Evolutionary conservation across 2,797 vertebrate genomes (phyloP).

Genomic region (Spinibarbus caldwelli): DNA sequence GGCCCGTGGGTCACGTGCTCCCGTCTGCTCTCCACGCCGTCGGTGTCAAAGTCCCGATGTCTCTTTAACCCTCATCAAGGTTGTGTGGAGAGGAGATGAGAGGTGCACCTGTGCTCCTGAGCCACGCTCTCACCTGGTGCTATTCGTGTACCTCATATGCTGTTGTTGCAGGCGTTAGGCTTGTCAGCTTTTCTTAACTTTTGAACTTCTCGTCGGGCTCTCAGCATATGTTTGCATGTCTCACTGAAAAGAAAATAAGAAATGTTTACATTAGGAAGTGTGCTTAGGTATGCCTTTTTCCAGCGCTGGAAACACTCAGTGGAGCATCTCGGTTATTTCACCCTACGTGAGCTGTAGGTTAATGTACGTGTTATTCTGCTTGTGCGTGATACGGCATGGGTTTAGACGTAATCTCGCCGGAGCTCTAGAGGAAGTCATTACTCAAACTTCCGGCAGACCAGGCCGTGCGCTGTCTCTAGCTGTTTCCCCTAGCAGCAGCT

Average conservation of each 20-base stretch:
- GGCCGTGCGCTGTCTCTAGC: slow-evolving; percentile 63
- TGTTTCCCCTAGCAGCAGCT: slow-evolving; percentile 68
- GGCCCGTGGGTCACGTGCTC: slow-evolving; percentile 63
- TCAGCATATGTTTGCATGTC: slow-evolving; percentile 20
- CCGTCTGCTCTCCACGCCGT: slow-evolving; percentile 48
- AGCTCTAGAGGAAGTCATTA: slow-evolving; percentile 36
- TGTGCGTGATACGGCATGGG: slow-evolving; percentile 17
- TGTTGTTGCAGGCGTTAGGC: slow-evolving; percentile 38
- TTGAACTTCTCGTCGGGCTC: slow-evolving; percentile 24
- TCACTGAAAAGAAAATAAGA: slow-evolving; percentile 26
- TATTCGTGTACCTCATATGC: slow-evolving; percentile 42
- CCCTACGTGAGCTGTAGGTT: slow-evolving; percentile 37
- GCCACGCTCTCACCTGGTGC: slow-evolving; percentile 30
- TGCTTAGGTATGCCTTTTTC: neutral
- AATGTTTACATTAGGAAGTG: neutral
- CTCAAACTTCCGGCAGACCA: slow-evolving; percentile 44
- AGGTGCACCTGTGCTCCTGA: slow-evolving; percentile 37
- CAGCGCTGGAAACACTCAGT: neutral
- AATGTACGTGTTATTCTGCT: slow-evolving; percentile 18
- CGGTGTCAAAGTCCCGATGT: slow-evolving; percentile 30
- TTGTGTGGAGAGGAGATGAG: slow-evolving; percentile 17
- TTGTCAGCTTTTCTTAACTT: slow-evolving; percentile 51
- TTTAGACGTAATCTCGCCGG: slow-evolving; percentile 32
- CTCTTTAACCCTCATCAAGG: slow-evolving; percentile 46
- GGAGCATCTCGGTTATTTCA: slow-evolving; percentile 16